Conservation (phyloP, 1,140 invertebrate genomes). For the Matsumurasca onukii region DNA sequence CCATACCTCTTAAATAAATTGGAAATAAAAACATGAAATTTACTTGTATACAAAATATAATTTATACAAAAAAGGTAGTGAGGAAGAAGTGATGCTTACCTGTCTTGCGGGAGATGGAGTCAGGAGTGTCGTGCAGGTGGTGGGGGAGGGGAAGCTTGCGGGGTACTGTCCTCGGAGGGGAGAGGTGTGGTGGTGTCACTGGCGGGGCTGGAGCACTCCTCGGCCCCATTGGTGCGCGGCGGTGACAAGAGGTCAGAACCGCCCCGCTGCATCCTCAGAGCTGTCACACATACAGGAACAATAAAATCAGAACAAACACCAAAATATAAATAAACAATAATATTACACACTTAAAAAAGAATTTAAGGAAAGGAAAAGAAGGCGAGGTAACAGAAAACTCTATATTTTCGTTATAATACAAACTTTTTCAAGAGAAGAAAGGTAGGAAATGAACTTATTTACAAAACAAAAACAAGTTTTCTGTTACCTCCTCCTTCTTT, state of each 20-base stretch:
- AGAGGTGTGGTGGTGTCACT: constrained; percentile 13
- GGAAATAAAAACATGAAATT: neutral
- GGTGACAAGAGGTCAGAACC: constrained; percentile 30
- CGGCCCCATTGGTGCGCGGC: constrained; percentile 26
- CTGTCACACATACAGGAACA: constrained; percentile 30
- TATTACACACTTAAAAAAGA: too few species aligned
- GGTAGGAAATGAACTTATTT: too few species aligned
- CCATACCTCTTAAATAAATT: neutral
- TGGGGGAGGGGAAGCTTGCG: constrained; percentile 25
- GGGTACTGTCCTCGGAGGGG: constrained; percentile 6
- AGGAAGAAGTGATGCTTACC: constrained; percentile 21
- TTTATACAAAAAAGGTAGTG: neutral
- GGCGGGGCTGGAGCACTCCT: constrained; percentile 26
- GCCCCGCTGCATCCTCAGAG: constrained; percentile 26
- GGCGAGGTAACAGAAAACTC: too few species aligned
- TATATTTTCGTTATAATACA: too few species aligned
- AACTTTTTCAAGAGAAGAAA: too few species aligned
- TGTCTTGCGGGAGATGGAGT: constrained; percentile 19
- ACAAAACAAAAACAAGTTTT: too few species aligned
- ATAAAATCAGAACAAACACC: too few species aligned
- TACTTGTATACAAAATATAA: neutral
- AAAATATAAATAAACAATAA: constrained; percentile 26
- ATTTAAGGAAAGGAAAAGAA: neutral
- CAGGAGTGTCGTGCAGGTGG: constrained; percentile 32
- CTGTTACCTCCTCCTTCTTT: too few species aligned